Evolutionary conservation across 2,113 vertebrate species (phyloP).

Genomic region (Tupaia tana): DNA sequence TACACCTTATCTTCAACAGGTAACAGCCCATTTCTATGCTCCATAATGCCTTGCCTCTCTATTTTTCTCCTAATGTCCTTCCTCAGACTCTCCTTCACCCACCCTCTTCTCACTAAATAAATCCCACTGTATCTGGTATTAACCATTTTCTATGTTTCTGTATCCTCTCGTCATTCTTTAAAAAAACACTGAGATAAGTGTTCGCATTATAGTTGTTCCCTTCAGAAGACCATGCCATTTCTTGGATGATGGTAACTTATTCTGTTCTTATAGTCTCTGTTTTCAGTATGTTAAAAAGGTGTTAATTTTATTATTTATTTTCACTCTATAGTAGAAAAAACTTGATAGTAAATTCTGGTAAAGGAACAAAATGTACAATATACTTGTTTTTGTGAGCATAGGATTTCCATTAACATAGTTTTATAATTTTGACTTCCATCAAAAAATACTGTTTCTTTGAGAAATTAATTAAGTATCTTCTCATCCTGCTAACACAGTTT

Average conservation of each 20-base stretch:
- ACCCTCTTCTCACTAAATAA: too few species aligned
- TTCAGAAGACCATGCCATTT: neutral
- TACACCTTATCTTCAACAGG: too few species aligned
- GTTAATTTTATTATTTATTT: conserved; percentile 27
- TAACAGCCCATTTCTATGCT: too few species aligned
- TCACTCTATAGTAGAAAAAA: neutral
- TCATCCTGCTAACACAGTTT: neutral
- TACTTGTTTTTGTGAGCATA: neutral
- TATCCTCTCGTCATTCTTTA: too few species aligned
- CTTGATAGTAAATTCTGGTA: neutral
- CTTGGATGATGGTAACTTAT: neutral
- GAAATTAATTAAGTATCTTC: neutral
- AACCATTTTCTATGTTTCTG: too few species aligned
- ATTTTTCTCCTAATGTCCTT: too few species aligned
- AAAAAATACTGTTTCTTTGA: conserved; percentile 24
- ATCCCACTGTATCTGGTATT: too few species aligned
- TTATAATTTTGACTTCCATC: conserved; percentile 36
- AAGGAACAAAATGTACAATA: neutral
- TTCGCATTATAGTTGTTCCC: neutral
- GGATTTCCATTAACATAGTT: neutral
- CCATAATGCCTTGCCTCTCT: too few species aligned
- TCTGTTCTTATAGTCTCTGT: neutral
- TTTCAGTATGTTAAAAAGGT: conserved; percentile 23
- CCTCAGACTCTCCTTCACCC: too few species aligned
- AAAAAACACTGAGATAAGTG: neutral